Percentiles rank a stretch among this genome's conserved stretches.
Evolutionary conservation across 2,113 vertebrate genomes (phyloP).

Genomic region (Lophius piscatorius): DNA sequence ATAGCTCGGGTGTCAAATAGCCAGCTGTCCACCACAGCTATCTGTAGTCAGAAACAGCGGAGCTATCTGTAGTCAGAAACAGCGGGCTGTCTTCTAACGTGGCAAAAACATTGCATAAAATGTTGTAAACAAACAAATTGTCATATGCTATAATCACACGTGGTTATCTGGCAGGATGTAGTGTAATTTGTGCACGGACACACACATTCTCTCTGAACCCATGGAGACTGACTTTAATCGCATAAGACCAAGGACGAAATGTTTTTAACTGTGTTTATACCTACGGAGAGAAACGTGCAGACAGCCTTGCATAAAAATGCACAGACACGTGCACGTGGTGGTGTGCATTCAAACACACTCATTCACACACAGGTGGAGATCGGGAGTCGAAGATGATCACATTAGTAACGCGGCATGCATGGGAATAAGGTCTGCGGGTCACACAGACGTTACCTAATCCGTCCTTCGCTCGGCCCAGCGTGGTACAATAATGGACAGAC

Average conservation of each 20-base stretch:
- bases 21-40: too few relatives aligned
- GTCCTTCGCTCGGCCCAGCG: conserved; percentile 2
- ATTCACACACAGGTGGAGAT: background rate
- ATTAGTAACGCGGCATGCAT: conserved; percentile 43
- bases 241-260: background rate
- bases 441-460: conserved; percentile 22
- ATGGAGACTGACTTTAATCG: conserved; percentile 18
- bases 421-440: conserved; percentile 31
- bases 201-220: too few relatives aligned
- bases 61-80: too few relatives aligned
- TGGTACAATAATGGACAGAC: conserved; percentile 10
- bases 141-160: too few relatives aligned
- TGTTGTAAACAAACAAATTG: too few relatives aligned
- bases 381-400: conserved; percentile 18
- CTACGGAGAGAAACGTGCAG: background rate
- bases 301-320: conserved; percentile 5
- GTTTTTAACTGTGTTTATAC: background rate
- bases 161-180: background rate
- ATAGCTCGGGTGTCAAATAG: too few relatives aligned
- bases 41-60: too few relatives aligned
- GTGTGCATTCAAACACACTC: background rate
- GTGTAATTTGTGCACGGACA: conserved; percentile 5
- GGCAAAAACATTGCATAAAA: too few relatives aligned
- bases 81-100: too few relatives aligned
- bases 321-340: conserved; percentile 13